Evolutionary conservation across 23 tunicate species (phyloP).

Genomic region (Phallusia fumigata): DNA sequence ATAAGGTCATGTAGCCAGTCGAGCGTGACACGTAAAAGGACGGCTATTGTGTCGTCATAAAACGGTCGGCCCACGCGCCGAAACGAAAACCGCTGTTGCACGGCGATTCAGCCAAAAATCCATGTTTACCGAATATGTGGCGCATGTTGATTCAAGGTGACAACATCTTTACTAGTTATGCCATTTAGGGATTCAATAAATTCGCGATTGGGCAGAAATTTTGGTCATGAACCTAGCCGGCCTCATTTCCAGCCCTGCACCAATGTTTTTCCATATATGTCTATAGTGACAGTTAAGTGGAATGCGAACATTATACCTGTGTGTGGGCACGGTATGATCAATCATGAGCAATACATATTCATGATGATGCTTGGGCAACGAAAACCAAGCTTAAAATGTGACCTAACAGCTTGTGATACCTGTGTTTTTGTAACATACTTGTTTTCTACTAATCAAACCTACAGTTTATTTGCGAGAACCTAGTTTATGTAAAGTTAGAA

Average conservation of each 20-base stretch:
- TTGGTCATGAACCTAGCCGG: background rate
- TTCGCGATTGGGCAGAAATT: background rate
- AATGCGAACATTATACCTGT: background rate
- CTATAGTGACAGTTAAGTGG: background rate
- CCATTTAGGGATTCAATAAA: background rate
- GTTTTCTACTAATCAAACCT: too few relatives aligned
- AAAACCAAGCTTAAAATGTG: too few relatives aligned
- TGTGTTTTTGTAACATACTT: too few relatives aligned
- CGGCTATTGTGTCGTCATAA: slow-evolving; percentile 13
- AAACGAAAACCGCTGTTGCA: background rate
- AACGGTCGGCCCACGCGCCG: background rate
- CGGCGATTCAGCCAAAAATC: background rate
- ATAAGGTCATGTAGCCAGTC: slow-evolving; percentile 16
- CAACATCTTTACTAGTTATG: background rate
- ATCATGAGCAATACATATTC: background rate
- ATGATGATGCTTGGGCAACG: too few relatives aligned
- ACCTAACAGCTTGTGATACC: too few relatives aligned
- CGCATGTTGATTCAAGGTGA: background rate
- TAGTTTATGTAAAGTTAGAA: too few relatives aligned
- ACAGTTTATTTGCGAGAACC: too few relatives aligned
- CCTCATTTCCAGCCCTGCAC: slow-evolving; percentile 7
- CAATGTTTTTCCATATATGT: background rate
- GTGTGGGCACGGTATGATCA: background rate
- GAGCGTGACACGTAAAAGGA: slow-evolving; percentile 11
- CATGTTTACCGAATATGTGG: background rate